Evolutionary conservation across 2,113 vertebrate genomes (phyloP).

Genomic region (Entomyzon cyanotis): DNA sequence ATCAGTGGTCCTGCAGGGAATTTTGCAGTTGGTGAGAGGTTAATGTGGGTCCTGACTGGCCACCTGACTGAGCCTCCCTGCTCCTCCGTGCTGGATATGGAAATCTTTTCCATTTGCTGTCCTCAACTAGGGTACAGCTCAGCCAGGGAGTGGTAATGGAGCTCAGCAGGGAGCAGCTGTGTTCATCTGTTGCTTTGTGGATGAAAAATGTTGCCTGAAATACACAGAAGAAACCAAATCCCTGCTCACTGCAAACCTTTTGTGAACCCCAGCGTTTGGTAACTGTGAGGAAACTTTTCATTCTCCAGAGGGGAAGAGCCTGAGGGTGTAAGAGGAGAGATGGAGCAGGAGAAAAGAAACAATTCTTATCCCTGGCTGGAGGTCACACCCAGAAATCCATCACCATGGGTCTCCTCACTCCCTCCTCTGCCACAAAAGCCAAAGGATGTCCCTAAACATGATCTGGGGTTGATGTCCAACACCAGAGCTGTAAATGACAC

Average conservation of each 20-base stretch:
- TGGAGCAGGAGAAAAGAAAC: neutral
- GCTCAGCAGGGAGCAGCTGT: constrained; percentile 20
- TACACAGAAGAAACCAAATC: neutral
- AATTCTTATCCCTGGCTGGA: neutral
- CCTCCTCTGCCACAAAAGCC: neutral
- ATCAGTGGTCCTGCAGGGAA: neutral
- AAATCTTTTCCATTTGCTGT: neutral
- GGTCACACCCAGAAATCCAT: neutral
- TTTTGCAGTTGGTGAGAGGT: neutral
- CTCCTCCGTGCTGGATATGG: neutral
- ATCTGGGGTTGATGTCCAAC: neutral
- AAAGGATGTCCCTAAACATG: neutral
- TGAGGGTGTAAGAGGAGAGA: neutral
- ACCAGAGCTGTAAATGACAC: neutral
- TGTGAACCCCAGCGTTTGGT: neutral
- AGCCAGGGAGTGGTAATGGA: neutral
- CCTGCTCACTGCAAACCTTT: neutral
- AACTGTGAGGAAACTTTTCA: neutral
- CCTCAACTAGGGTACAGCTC: neutral
- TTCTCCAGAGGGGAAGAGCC: neutral
- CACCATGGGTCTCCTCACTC: neutral
- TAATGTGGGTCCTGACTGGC: neutral
- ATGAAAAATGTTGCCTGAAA: neutral
- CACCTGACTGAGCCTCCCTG: neutral
- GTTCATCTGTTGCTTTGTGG: neutral